Percentiles rank a stretch among this genome's conserved stretches.
Conservation (phyloP, 2,113 vertebrate species). For the Oryctolagus cuniculus region mOryCun1.1 NC_091441.1:57052501-57053000, state of each 20-base stretch:
- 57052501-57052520: not conserved
- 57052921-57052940: not conserved
- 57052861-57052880: not conserved
- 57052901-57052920: not conserved
- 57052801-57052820: not conserved
- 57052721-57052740: not conserved
- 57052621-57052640: not conserved
- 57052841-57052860: not conserved
- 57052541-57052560: not conserved
- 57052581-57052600: not conserved
- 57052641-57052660: conserved; percentile 6
- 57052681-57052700: not conserved
- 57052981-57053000: not conserved
- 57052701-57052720: not conserved
- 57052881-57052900: not conserved
- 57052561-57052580: not conserved
- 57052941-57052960: not conserved
- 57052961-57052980: not conserved
- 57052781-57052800: not conserved
- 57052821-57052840: not conserved
- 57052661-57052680: not conserved
- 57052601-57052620: not conserved
- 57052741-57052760: not conserved
- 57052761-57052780: not conserved
- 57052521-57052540: not conserved